These are phyloP conservation scores for Cantharis rufa DNA, from an alignment of 2,888 invertebrate genomes.

Conservation along the genomic window DNA sequence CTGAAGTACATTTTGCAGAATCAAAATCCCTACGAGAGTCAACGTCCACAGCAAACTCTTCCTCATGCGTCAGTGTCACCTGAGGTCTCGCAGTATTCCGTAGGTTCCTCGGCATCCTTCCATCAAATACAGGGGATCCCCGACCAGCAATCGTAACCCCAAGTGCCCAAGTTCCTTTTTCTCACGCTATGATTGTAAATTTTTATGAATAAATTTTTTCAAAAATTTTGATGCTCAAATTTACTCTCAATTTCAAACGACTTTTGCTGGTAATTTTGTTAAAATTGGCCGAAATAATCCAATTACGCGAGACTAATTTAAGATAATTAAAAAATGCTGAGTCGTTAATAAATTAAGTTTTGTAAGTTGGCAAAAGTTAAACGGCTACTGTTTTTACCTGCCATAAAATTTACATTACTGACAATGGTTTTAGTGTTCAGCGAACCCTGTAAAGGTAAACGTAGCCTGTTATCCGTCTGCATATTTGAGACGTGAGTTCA, in stretches of 20 bases:
- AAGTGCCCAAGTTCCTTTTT: neutral
- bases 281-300: neutral
- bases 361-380: constrained; percentile 5
- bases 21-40: neutral
- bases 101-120: neutral
- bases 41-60: neutral
- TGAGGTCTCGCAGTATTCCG: neutral
- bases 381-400: constrained; percentile 13
- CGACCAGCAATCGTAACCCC: neutral
- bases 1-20: neutral
- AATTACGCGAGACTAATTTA: neutral
- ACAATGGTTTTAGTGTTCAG: constrained; percentile 14
- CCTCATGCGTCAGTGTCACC: neutral
- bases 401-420: constrained; percentile 7
- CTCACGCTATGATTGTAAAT: neutral
- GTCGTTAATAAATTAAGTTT: neutral
- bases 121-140: neutral
- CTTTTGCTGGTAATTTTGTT: neutral
- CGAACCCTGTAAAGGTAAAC: constrained; percentile 13
- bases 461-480: constrained; percentile 42
- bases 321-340: neutral
- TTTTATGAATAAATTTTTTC: neutral
- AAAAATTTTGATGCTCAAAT: neutral
- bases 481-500: constrained; percentile 49
- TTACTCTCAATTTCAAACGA: no score